A percentile compares a stretch with the other conserved stretches of the same genome.
Evolutionary conservation across 2,888 invertebrate species (phyloP).

Genomic region (Chaitophorus viminalis): DNA sequence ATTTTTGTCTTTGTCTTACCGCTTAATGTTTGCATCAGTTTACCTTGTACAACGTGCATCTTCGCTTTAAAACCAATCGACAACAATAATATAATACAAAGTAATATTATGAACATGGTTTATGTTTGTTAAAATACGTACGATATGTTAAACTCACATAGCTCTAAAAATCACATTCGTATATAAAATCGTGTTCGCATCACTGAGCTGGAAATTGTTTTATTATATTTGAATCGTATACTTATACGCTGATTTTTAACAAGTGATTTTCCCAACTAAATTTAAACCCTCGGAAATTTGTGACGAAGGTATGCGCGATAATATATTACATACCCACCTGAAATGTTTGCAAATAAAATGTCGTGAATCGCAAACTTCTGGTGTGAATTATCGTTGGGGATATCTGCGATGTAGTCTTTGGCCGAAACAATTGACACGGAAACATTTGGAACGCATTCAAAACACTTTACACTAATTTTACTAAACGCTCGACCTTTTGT

Average conservation of each 20-base stretch:
- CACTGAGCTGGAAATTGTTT: not conserved
- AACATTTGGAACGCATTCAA: constrained; percentile 4
- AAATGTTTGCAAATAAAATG: not conserved
- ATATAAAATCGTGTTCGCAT: not conserved
- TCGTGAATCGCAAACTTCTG: not conserved
- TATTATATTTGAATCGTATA: not conserved
- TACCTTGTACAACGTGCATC: too few species aligned
- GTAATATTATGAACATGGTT: too few species aligned
- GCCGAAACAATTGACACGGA: constrained; percentile 6
- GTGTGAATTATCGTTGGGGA: not conserved
- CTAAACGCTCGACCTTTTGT: constrained; percentile 27
- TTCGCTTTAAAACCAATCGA: too few species aligned
- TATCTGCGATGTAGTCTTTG: not conserved
- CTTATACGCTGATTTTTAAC: not conserved
- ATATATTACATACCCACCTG: too few species aligned
- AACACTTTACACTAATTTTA: constrained; percentile 28
- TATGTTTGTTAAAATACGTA: too few species aligned
- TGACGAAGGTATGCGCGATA: too few species aligned
- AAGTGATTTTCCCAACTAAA: not conserved
- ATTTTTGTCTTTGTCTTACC: too few species aligned
- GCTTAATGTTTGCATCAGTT: too few species aligned
- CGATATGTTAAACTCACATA: too few species aligned
- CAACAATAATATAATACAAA: too few species aligned
- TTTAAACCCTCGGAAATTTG: not conserved
- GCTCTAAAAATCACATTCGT: too few species aligned